A percentile compares a stretch with the other conserved stretches of the same genome.
Evolutionary conservation across 2,113 vertebrate genomes (phyloP).

Genomic region (Scomber japonicus): DNA sequence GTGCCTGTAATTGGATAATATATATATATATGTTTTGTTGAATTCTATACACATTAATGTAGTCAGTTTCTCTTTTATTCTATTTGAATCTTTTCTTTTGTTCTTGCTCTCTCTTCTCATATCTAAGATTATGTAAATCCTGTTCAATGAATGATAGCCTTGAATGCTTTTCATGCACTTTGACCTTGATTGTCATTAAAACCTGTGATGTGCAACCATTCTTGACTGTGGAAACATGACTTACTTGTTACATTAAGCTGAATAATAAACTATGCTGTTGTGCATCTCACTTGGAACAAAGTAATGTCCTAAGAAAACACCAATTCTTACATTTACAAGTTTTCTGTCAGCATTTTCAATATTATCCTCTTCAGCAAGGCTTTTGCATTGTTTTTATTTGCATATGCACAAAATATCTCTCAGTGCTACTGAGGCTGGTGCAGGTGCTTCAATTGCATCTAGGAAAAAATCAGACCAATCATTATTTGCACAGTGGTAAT

Average conservation of each 20-base stretch:
- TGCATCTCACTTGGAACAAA: background rate
- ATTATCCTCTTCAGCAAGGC: background rate
- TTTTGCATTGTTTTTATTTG: conserved; percentile 3
- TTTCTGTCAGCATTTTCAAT: background rate
- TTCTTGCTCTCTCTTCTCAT: background rate
- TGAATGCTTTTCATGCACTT: conserved; percentile 14
- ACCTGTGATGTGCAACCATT: conserved; percentile 11
- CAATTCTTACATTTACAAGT: background rate
- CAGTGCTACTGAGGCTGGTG: background rate
- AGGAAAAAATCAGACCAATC: background rate
- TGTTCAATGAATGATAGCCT: background rate
- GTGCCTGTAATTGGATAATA: background rate
- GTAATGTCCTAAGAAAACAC: conserved; percentile 19
- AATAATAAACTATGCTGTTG: background rate
- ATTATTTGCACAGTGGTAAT: background rate
- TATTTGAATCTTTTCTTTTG: background rate
- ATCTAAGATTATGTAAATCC: background rate
- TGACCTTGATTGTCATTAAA: conserved; percentile 29
- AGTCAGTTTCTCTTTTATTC: background rate
- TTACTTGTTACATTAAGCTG: conserved; percentile 35
- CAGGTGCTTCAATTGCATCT: background rate
- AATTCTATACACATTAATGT: background rate
- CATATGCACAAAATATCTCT: background rate
- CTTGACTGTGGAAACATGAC: conserved; percentile 31
- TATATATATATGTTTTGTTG: background rate